These are phyloP conservation scores for Passer montanus DNA, from an alignment of 2,113 vertebrate genomes.

Conservation along the genomic window DNA sequence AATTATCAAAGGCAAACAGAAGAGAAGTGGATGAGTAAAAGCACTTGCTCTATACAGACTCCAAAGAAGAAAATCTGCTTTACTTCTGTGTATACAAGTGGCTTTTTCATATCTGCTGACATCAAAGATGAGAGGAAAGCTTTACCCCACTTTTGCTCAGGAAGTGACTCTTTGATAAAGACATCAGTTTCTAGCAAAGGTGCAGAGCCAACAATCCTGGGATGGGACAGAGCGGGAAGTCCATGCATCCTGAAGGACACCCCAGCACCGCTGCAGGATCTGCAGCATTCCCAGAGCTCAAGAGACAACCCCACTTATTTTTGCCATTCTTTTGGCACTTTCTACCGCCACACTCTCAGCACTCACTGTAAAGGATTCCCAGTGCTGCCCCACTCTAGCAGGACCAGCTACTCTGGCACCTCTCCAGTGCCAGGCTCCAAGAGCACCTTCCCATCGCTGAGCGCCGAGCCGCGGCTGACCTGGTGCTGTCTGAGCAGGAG, in stretches of 20 bases:
- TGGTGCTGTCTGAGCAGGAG: conserved; percentile 78
- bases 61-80: conserved; percentile 15
- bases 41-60: background rate
- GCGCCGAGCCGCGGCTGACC: conserved; percentile 69
- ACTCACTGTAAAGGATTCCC: background rate
- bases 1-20: background rate
- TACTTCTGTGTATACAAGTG: background rate
- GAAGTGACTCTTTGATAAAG: background rate
- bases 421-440: background rate
- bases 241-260: background rate
- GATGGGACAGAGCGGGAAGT: background rate
- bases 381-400: background rate
- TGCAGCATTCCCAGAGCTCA: background rate
- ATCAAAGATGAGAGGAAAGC: background rate
- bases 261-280: background rate
- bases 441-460: conserved; percentile 69
- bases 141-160: background rate
- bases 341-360: conserved; percentile 9
- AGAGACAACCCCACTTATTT: background rate
- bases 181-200: background rate
- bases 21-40: background rate
- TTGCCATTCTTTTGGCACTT: background rate
- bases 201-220: background rate
- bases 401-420: background rate
- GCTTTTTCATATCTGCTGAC: conserved; percentile 8